Evolutionary conservation across 2,797 vertebrate species (phyloP), one percentile per base, ranked within the genome.

Genomic region (Caiman crocodilus): DNA sequence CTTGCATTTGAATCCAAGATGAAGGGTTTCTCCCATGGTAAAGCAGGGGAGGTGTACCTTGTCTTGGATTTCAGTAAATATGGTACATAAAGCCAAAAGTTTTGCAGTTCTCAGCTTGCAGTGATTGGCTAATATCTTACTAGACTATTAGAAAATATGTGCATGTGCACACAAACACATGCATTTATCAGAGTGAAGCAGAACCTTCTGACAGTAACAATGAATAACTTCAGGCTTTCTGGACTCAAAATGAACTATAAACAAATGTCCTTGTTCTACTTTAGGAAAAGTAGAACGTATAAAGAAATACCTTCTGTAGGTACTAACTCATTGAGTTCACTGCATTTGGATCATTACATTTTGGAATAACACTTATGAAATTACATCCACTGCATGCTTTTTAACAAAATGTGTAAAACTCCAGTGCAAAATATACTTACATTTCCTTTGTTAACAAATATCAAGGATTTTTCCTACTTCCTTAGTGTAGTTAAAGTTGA

Each of bases 381-480:
- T 14, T 67, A 58, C 5, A 17, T 4, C 28, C 21, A 85, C 1
- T 26, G n/a, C 3, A 11, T 32, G 71, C 74, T 89, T 79, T 50
- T 85, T 88, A 91, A 95, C 42, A 50, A 89, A 94, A 28, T 15
- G 88, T 89, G 77, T 60, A 83, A 85, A 59, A 57, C 9, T 32
- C 7, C 56, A 61, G 56, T 88, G 15, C 76, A 61, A 95, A 95
- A 86, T 87, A 4, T 84, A 80, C 76, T 26, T 95, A 74, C 76
- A 56, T 88, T 94, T 94, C 79, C 75, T 88, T 87, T 95, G 85
- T 94, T 96, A 95, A 42, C 59, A 93, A 84, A 94, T 74, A 55
- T 8, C 89, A n/a, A 60, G 25, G 84, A 90, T 69, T 50, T 89
- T 84, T 94, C 86, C 79, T 50, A 2, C 3, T 82, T 75, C 12